phyloP scores from a whole-genome alignment of 1,140 invertebrate genomes.

The Rhyacophila brunnea region DNA sequence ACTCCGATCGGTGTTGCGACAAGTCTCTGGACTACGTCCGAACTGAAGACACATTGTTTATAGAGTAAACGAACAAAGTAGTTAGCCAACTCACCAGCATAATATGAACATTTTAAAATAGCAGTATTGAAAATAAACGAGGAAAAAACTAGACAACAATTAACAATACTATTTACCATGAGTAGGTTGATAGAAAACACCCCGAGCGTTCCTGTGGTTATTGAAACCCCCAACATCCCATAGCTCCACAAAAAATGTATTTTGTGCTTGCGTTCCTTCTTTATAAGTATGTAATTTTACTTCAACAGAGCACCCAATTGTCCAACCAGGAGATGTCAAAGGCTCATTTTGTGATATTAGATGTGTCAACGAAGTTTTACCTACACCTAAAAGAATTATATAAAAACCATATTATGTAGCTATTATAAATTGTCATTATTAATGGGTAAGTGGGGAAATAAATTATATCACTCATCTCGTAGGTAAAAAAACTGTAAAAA shows the following conservation, averaged over 20 bases:
- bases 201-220: conserved; percentile 85
- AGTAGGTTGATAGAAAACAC: conserved; percentile 89
- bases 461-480: no score
- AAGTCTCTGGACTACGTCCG: no score
- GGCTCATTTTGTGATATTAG: conserved; percentile 86
- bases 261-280: conserved; percentile 88
- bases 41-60: no score
- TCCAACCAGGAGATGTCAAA: conserved; percentile 84
- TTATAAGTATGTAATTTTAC: conserved; percentile 95
- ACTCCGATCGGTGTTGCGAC: no score
- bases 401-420: no score
- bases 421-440: no score
- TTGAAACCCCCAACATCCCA: conserved; percentile 96
- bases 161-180: conserved; percentile 69
- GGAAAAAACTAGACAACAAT: conserved; percentile 9
- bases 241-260: conserved; percentile 90
- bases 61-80: no score
- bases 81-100: no score
- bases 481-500: no score
- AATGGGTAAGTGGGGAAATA: no score
- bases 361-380: conserved; percentile 92
- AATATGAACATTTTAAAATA: no score
- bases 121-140: background rate
- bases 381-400: conserved; percentile 73
- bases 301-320: conserved; percentile 92